A percentile compares a stretch with the other conserved stretches of the same genome.
phyloP scores from a whole-genome alignment of 2,888 invertebrate genomes.

The Ophion ellenae region DNA sequence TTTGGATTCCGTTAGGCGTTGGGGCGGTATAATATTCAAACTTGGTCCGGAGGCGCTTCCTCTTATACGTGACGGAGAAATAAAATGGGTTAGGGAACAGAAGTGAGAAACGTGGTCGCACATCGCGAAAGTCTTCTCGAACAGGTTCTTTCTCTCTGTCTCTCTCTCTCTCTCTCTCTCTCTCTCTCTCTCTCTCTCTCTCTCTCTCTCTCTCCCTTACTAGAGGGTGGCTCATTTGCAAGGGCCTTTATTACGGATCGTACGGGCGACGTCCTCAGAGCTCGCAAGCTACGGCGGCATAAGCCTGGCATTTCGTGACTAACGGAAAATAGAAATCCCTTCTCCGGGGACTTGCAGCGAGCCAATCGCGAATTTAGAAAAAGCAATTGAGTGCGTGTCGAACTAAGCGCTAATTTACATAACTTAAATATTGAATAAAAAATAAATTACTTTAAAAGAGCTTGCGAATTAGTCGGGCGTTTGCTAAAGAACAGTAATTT shows the following conservation, averaged over 20 bases:
- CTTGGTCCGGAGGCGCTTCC: constrained; percentile 27
- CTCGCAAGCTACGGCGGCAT: not conserved
- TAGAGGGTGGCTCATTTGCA: not conserved
- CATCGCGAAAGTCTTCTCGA: constrained; percentile 19
- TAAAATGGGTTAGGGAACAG: constrained; percentile 18
- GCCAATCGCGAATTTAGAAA: not conserved
- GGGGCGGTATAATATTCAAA: constrained; percentile 54
- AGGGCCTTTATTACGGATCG: not conserved
- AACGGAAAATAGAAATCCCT: not conserved
- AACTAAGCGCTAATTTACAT: not conserved
- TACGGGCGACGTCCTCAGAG: not conserved
- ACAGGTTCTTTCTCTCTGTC: not conserved
- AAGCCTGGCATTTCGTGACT: not conserved
- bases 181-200: too few species aligned
- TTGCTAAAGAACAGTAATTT: not conserved
- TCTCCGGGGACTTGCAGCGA: not conserved
- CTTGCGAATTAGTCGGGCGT: not conserved
- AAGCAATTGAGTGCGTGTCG: not conserved
- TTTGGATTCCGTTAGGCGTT: constrained; percentile 60
- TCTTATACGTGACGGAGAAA: constrained; percentile 7
- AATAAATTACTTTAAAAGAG: not conserved
- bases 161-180: not conserved
- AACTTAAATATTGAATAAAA: not conserved
- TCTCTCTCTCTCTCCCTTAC: not conserved
- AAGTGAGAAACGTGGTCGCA: not conserved